Evolutionary conservation across 2,113 vertebrate genomes (phyloP), one percentile per base, ranked within the genome.

Genomic region (Pelecanoides urinatrix): DNA sequence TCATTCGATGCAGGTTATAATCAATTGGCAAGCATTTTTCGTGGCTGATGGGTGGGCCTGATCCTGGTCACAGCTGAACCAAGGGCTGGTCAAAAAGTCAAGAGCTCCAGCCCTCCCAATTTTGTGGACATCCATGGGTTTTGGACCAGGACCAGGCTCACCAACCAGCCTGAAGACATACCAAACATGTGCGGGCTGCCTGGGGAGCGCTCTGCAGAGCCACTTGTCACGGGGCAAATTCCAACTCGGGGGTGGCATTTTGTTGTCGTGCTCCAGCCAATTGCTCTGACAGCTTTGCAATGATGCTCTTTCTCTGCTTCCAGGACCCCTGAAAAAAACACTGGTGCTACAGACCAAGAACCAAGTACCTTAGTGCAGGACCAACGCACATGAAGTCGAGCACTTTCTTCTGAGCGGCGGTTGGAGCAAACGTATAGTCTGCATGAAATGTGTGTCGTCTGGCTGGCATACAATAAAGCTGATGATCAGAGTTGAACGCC

Each of bases 1-100:
- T 79, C 44, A n/a, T 94, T 91, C 13, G 1, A 32, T 34, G 95
- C 97, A 97, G 84, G 96, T 98, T 96, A 96, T 97, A 97, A 97
- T 98, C 97, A 98, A 98, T 98, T 97, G 97, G 97, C 97, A 97
- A 98, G 72, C 88, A 91, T 96, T 96, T 49, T 81, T 94, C 77
- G 92, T 75, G 83, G 84, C 84, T 87, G 68, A 5, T 38, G 27
- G 66, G 73, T 75, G 26, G 7, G 75, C 75, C 70, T 86, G 42
- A 42, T 82, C 82, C 62, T 87, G 50, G 58, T 92, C 50, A 61
- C 21, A n/a, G 30, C 12, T 86, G 65, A 61, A 70, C 52, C 56
- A 42, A 53, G 9, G 26, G 19, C 62, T 88, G 40, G 19, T 55
- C 30, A 34, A 55, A 83, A 82, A 16, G 26, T 38, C 42, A 56